Base-by-base conservation (phyloP, 2,888 invertebrate species). In the Synanthedon myopaeformis region DNA sequence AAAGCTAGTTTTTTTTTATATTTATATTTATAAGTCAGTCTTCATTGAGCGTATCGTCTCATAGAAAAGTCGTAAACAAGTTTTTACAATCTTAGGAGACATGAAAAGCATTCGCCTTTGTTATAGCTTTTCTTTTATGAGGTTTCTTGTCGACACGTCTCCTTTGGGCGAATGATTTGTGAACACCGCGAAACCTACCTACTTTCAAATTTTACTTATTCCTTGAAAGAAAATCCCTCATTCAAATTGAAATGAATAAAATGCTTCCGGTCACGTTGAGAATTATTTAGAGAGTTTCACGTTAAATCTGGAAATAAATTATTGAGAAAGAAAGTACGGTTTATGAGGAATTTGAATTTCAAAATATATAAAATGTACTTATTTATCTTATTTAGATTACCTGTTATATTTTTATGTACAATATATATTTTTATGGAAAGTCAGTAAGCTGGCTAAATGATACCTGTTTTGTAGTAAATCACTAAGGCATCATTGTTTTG, bases 31-130 rank as follows among this genome's bases (percentile, higher is more conserved):
- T 53, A 54, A 58, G 56, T 51, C 51, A 55, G 56, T 53, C 58
- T 57, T 61, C 58, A 58, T 57, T 52, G 52, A 45, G 51, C 54
- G 49, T 49, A 51, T 17, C 51, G 48, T 19, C 45, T 53, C 57
- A 57, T 53, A 53, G 57, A 56, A 57, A 45, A 45, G 13, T 64
- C 63, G 64, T 64, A 66, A 66, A 67, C 66, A 65, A 61, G 63
- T 64, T 67, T 45, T 66, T 64, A 66, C 64, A 64, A 65, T 64
- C 61, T 59, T 58, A 57, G 54, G 58, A 55, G 48, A 51, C 19
- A 42, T 48, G 28, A 54, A 51, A 51, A 45, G 45, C 23, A 54
- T 54, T 51, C 45, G 45, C 35, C 35, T n/a, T 23, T 13, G 51
- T 51, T 8, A 48, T 35, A 51, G 51, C 52, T 45, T 45, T 57